phyloP scores from a whole-genome alignment of 2,888 invertebrate genomes.

The Malachius bipustulatus region DNA sequence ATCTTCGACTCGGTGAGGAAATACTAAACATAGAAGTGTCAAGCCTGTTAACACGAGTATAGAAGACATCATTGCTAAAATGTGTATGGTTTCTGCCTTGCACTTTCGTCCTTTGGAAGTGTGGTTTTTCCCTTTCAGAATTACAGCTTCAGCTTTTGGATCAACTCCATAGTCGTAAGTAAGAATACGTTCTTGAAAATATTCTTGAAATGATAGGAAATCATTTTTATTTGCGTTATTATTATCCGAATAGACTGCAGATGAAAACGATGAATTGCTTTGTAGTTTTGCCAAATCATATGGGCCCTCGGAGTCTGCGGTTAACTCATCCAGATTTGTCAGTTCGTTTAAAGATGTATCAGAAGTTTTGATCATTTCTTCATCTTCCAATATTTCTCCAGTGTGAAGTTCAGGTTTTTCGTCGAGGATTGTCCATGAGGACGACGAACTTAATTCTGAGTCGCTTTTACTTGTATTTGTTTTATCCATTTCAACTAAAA shows the following conservation, averaged over 20 bases:
- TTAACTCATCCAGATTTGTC: not conserved
- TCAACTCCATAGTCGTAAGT: slow-evolving; percentile 19
- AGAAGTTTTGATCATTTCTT: not conserved
- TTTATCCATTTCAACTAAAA: not conserved
- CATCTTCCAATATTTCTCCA: not conserved
- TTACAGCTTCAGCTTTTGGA: slow-evolving; percentile 8
- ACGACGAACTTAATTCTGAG: slow-evolving; percentile 25
- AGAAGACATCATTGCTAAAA: slow-evolving; percentile 24
- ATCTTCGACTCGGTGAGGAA: slow-evolving; percentile 15
- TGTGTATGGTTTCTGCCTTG: slow-evolving; percentile 21
- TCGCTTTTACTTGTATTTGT: slow-evolving; percentile 17
- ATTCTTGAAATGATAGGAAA: slow-evolving; percentile 23
- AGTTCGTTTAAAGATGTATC: not conserved
- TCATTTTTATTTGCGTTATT: slow-evolving; percentile 18
- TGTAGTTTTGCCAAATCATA: not conserved
- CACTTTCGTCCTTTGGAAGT: slow-evolving; percentile 15
- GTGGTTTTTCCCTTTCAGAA: slow-evolving; percentile 7
- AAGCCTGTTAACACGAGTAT: slow-evolving; percentile 26
- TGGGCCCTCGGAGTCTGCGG: not conserved
- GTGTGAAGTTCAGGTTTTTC: slow-evolving; percentile 8
- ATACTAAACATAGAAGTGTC: slow-evolving; percentile 24
- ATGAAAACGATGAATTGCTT: too few relatives aligned
- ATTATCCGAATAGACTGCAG: too few relatives aligned
- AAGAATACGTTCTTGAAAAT: slow-evolving; percentile 18
- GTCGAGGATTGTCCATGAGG: slow-evolving; percentile 29